Percentiles rank a stretch among this genome's conserved stretches.
Evolutionary conservation across 2,797 vertebrate species (phyloP).

Genomic region (Hapalemur alaotrensis): DNA sequence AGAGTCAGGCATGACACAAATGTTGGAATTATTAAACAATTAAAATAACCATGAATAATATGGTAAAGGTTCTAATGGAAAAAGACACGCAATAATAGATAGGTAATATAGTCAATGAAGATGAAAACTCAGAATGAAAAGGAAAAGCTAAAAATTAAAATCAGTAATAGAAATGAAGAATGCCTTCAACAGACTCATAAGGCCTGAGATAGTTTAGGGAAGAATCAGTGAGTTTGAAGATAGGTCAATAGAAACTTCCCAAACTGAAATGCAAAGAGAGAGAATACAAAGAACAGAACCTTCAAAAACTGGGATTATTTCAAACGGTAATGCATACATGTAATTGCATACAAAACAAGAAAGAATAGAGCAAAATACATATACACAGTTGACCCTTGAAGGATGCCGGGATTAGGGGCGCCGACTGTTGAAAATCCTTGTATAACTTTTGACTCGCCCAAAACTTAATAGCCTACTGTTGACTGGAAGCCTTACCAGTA

Average conservation of each 20-base stretch:
- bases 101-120: not conserved
- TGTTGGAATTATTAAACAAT: not conserved
- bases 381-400: not conserved
- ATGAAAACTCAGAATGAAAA: not conserved
- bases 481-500: not conserved
- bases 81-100: not conserved
- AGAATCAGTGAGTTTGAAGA: not conserved
- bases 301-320: not conserved
- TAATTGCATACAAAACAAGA: not conserved
- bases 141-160: not conserved
- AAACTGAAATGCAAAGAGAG: slow-evolving; percentile 3
- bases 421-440: not conserved
- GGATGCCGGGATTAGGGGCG: not conserved
- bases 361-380: not conserved
- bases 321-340: not conserved
- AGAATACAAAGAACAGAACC: not conserved
- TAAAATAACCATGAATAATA: not conserved
- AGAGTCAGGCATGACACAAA: not conserved
- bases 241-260: not conserved
- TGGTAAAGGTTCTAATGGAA: not conserved
- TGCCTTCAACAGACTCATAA: not conserved
- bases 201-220: not conserved
- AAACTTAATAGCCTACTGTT: not conserved
- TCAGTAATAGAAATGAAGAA: not conserved
- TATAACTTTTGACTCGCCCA: not conserved